phyloP scores from a whole-genome alignment of 2,888 invertebrate species.

The Hypercompe scribonia region DNA sequence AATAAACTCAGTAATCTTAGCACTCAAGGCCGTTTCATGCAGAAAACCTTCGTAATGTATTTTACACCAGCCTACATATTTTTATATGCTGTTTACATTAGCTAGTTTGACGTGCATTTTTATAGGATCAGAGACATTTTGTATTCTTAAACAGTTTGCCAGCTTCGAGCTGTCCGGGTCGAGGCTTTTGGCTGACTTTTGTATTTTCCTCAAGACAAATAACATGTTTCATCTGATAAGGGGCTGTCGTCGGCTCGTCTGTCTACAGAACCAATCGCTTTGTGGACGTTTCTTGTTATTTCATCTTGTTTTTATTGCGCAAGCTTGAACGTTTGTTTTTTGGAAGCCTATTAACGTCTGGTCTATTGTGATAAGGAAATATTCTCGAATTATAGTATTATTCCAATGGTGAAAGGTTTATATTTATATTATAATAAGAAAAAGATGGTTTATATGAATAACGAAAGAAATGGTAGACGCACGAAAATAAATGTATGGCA shows the following conservation, averaged over 20 bases:
- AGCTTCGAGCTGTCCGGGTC: constrained; percentile 68
- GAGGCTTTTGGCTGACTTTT: constrained; percentile 75
- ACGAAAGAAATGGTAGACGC: not conserved
- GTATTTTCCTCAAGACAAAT: constrained; percentile 77
- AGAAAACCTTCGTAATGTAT: constrained; percentile 14
- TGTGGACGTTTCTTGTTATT: constrained; percentile 71
- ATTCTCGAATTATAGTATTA: constrained; percentile 32
- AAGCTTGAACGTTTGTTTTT: constrained; percentile 57
- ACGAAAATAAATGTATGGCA: too few relatives aligned
- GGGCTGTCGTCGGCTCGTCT: constrained; percentile 79
- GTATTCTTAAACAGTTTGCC: constrained; percentile 66
- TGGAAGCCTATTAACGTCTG: constrained; percentile 53
- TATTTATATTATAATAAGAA: constrained; percentile 2
- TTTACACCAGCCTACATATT: constrained; percentile 41
- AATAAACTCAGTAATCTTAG: not conserved
- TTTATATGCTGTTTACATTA: constrained; percentile 55
- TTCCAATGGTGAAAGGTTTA: constrained; percentile 12
- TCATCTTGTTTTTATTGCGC: constrained; percentile 71
- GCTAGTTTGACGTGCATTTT: constrained; percentile 61
- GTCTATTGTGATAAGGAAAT: constrained; percentile 37
- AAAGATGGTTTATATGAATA: not conserved
- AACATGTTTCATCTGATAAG: constrained; percentile 83
- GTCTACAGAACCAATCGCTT: constrained; percentile 75
- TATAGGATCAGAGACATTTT: constrained; percentile 61
- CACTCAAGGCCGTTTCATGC: not conserved